Base-by-base conservation (phyloP, 2,113 vertebrate genomes). In the Ageneiosus marmoratus region DNA sequence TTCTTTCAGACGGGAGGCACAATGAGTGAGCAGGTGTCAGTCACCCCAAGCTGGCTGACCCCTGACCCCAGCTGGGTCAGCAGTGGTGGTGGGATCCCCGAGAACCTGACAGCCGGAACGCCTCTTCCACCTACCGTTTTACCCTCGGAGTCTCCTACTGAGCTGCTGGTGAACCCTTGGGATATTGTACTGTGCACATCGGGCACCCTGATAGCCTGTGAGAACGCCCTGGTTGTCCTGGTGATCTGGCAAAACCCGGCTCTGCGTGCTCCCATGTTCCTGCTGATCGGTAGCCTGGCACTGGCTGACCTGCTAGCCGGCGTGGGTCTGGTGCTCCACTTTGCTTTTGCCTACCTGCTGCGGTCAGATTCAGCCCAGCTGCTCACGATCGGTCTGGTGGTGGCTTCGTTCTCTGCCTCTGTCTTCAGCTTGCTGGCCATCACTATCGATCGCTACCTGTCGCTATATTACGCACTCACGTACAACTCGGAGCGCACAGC, bases 401-500 rank as follows among this genome's bases (percentile, higher is more conserved):
- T 98, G 84, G 97, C 98, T 87, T 99, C 98, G 83, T 99, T 99
- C 94, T 99, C 97, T 0, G 98, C 98, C 85, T 99, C 98, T 0
- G 96, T 99, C 41, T 97, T 97, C 95, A 99, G 98, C 93, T 90
- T 99, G 94, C 91, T 99, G 94, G 97, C 98, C 53, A 99, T 99
- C 90, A 99, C 98, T 0, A 97, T 99, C 1, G 98, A 99, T 93
- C 96, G 98, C 86, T 99, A 99, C 94, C 96, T 99, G 90, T 99
- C 98, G 0, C 94, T 99, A 65, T 99, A 99, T 89, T 99, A 99
- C 0, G 98, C 98, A 55, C 94, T 99, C 90, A 99, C 98, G 48
- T 99, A 99, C 92, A 98, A 98, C 90, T 98, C 98, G 0, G 98
- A 99, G 91, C 95, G 98, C 89, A 99, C 98, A 1, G 96, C 97